Conservation (phyloP, 2,888 invertebrate genomes). For the Chaetogeoica ovagalla region DNA sequence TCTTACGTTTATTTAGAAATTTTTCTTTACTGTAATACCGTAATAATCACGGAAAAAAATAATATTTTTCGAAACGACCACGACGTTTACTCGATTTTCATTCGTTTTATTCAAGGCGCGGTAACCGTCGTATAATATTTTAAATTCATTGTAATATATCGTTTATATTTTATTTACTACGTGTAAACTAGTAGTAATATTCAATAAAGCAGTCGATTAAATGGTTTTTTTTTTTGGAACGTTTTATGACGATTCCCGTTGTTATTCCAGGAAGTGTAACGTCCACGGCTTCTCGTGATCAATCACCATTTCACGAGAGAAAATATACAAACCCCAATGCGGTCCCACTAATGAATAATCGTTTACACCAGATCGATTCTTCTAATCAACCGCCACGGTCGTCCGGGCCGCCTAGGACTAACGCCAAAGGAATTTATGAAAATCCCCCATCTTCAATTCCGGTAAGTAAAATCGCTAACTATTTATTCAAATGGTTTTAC, state of each 20-base stretch:
- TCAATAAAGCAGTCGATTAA: background rate
- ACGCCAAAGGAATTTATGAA: constrained; percentile 39
- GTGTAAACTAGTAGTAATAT: too few species aligned
- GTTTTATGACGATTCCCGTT: background rate
- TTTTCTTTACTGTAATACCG: too few species aligned
- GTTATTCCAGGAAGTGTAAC: constrained; percentile 27
- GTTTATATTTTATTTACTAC: background rate
- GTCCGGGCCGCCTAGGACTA: constrained; percentile 40
- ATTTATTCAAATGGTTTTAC: background rate
- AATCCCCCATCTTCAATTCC: constrained; percentile 29
- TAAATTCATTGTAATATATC: too few species aligned
- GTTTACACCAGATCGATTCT: constrained; percentile 31
- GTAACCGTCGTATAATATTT: too few species aligned
- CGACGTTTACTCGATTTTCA: too few species aligned
- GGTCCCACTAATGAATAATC: constrained; percentile 32
- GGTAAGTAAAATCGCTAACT: background rate
- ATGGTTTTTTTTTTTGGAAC: background rate
- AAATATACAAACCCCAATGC: constrained; percentile 25
- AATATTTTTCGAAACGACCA: too few species aligned
- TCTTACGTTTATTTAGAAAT: too few species aligned
- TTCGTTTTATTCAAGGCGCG: too few species aligned
- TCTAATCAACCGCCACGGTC: constrained; percentile 14
- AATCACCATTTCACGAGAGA: constrained; percentile 28
- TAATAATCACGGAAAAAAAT: too few species aligned
- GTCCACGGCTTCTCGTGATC: constrained; percentile 14